These are phyloP conservation scores for Amyelois transitella DNA, from an alignment of 1,140 invertebrate species.

Conservation along the genomic window DNA sequence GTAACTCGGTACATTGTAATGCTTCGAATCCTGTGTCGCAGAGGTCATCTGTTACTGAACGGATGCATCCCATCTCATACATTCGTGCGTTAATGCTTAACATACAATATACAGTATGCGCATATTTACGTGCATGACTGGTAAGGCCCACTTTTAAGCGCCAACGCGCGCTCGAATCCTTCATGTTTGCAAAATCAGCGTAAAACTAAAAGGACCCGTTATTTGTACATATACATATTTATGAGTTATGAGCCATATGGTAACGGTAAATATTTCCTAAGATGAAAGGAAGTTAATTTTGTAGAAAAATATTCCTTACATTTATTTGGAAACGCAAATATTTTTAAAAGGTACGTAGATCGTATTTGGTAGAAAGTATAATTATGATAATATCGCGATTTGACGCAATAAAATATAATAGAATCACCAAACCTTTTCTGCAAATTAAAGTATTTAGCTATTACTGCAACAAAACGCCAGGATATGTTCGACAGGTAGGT, in stretches of 20 bases:
- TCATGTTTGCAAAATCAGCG: slow-evolving; percentile 38
- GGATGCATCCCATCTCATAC: slow-evolving; percentile 35
- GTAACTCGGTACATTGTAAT: slow-evolving; percentile 14
- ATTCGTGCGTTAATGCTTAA: slow-evolving; percentile 29
- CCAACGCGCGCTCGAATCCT: background rate
- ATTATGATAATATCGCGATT: too few relatives aligned
- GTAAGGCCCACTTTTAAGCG: slow-evolving; percentile 22
- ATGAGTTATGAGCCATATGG: background rate
- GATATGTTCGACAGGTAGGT: too few relatives aligned
- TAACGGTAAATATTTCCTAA: background rate
- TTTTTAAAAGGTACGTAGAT: too few relatives aligned
- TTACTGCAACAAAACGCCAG: too few relatives aligned
- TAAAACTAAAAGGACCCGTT: slow-evolving; percentile 24
- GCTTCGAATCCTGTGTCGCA: slow-evolving; percentile 30
- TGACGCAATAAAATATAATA: too few relatives aligned
- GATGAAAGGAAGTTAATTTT: background rate
- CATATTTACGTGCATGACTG: slow-evolving; percentile 38
- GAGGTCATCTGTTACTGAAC: slow-evolving; percentile 44
- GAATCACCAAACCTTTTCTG: too few relatives aligned
- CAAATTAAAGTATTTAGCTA: too few relatives aligned
- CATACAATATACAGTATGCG: slow-evolving; percentile 61
- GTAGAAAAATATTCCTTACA: too few relatives aligned
- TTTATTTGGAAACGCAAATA: too few relatives aligned
- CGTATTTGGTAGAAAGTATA: too few relatives aligned
- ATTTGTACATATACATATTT: background rate